Percentiles rank a stretch among this genome's conserved stretches.
These are phyloP conservation scores for Macaria notata DNA, from an alignment of 2,888 invertebrate genomes.

Conservation along the genomic window DNA sequence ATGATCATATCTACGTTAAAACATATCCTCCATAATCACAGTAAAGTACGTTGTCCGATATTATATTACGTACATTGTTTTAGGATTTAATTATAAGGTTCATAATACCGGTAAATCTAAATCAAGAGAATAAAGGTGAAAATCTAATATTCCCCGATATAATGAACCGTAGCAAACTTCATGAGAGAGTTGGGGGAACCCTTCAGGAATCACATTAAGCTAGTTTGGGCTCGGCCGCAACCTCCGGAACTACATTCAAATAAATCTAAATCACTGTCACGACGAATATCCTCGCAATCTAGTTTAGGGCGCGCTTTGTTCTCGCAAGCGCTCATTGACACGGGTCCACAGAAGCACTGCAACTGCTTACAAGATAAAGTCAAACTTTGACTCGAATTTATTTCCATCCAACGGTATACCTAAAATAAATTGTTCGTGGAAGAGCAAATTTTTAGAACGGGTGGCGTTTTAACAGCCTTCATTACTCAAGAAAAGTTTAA, in stretches of 20 bases:
- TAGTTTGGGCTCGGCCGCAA: conserved; percentile 50
- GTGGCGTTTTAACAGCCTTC: conserved; percentile 37
- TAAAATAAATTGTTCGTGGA: conserved; percentile 14
- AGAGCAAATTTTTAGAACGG: conserved; percentile 35
- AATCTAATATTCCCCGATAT: conserved; percentile 51
- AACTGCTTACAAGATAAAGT: conserved; percentile 2
- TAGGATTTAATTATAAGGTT: no score
- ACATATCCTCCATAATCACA: background rate
- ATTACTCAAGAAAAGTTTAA: conserved; percentile 50
- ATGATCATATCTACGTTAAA: conserved; percentile 11
- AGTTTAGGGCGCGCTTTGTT: conserved; percentile 18
- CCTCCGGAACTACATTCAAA: conserved; percentile 54
- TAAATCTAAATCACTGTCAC: conserved; percentile 66
- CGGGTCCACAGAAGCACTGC: conserved; percentile 8
- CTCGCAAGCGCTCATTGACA: conserved; percentile 12
- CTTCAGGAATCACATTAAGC: conserved; percentile 57
- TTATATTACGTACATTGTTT: no score
- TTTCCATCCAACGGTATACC: conserved; percentile 1
- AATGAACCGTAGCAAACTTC: conserved; percentile 50
- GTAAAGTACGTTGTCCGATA: background rate
- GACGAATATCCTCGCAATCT: conserved; percentile 30
- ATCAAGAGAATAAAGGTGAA: conserved; percentile 16
- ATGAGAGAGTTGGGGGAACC: conserved; percentile 49
- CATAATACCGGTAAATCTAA: conserved; percentile 6
- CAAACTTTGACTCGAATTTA: conserved; percentile 5